Evolutionary conservation across 2,888 invertebrate species (phyloP).

Genomic region (Agonum fuliginosum): DNA sequence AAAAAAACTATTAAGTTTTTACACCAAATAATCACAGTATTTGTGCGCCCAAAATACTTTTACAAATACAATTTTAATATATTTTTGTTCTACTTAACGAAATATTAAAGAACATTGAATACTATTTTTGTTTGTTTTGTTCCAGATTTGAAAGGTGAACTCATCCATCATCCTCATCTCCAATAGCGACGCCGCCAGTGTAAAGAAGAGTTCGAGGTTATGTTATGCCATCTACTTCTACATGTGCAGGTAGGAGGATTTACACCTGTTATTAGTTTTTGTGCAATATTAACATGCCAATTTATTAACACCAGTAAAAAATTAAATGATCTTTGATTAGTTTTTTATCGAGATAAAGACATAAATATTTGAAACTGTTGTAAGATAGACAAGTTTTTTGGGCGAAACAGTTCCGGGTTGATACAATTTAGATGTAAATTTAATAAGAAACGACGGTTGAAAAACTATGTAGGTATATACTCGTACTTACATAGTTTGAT

Average conservation of each 20-base stretch:
- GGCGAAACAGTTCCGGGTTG: neutral
- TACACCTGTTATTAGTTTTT: neutral
- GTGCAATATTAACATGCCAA: neutral
- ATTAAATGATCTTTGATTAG: slow-evolving; percentile 8
- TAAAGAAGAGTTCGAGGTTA: slow-evolving; percentile 18
- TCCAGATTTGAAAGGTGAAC: neutral
- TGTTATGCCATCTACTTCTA: slow-evolving; percentile 39
- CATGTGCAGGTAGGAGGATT: slow-evolving; percentile 2
- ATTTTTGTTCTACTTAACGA: too few relatives aligned
- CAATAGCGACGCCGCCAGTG: neutral
- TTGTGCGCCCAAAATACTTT: too few relatives aligned
- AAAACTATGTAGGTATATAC: too few relatives aligned
- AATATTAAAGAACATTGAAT: too few relatives aligned
- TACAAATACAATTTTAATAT: too few relatives aligned
- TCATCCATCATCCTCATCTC: neutral
- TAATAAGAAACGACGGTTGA: slow-evolving; percentile 1
- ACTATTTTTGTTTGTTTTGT: neutral
- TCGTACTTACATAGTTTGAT: too few relatives aligned
- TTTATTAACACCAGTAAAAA: neutral
- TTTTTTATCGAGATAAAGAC: neutral
- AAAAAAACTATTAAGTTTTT: too few relatives aligned
- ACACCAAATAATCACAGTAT: too few relatives aligned
- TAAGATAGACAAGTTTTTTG: neutral
- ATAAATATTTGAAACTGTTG: neutral
- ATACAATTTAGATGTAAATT: slow-evolving; percentile 10